These are phyloP conservation scores for Donacobius atricapilla DNA, from an alignment of 2,113 vertebrate genomes.

Conservation along the genomic window DNA sequence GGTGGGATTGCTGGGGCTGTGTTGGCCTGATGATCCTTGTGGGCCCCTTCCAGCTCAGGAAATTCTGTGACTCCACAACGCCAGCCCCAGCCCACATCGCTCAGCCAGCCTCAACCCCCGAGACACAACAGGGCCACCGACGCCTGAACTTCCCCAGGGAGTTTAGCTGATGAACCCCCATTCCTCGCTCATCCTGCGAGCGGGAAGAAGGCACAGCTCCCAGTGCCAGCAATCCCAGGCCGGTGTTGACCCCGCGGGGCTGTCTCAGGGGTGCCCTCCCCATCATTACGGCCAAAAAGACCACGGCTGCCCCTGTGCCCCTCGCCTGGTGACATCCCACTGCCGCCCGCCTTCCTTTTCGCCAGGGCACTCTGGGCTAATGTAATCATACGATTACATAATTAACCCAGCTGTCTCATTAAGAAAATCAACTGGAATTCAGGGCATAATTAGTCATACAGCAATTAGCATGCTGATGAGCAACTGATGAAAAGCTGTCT, in stretches of 20 bases:
- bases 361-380: conserved; percentile 82
- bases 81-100: not conserved
- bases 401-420: conserved; percentile 95
- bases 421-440: conserved; percentile 91
- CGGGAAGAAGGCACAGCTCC: not conserved
- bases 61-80: not conserved
- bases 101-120: not conserved
- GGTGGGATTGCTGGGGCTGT: not conserved
- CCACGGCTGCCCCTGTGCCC: conserved; percentile 15
- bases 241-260: not conserved
- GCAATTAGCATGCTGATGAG: conserved; percentile 89
- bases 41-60: not conserved
- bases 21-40: not conserved
- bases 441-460: conserved; percentile 90
- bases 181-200: not conserved
- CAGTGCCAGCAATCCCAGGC: not conserved
- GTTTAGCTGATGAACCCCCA: not conserved
- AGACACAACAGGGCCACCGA: rapidly evolving
- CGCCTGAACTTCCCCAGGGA: not conserved
- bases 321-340: conserved; percentile 60
- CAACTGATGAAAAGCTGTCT: conserved; percentile 82
- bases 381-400: conserved; percentile 92
- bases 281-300: not conserved
- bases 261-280: not conserved
- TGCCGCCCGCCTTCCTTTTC: conserved; percentile 61